Conservation (phyloP, 2,797 vertebrate genomes). For the Lithobates sylvaticus region DNA sequence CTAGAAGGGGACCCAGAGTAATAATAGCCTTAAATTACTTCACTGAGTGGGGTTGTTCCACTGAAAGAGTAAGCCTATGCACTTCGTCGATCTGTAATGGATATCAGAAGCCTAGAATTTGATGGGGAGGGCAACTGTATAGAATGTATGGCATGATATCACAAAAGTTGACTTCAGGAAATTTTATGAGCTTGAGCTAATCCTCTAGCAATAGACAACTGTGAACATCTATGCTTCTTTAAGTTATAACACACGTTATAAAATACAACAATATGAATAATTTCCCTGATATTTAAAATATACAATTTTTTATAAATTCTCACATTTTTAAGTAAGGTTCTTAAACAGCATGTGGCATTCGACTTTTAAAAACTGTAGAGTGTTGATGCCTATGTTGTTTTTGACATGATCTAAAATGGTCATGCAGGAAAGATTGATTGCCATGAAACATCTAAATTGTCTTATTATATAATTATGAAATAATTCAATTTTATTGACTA, state of each 20-base stretch:
- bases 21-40: not conserved
- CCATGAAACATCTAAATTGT: not conserved
- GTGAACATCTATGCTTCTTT: not conserved
- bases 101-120: not conserved
- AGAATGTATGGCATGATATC: not conserved
- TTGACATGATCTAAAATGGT: not conserved
- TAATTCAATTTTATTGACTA: constrained; percentile 3
- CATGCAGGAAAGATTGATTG: not conserved
- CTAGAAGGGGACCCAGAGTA: not conserved
- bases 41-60: not conserved
- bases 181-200: not conserved
- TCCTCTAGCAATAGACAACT: not conserved
- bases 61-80: not conserved
- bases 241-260: not conserved
- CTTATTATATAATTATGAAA: not conserved
- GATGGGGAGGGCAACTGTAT: not conserved
- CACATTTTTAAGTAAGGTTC: too few species aligned
- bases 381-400: not conserved
- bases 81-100: not conserved
- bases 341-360: too few species aligned
- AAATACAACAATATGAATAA: not conserved
- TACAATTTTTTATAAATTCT: not conserved
- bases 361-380: too few species aligned
- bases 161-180: not conserved
- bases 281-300: not conserved